Percentiles rank a stretch among this genome's conserved stretches.
Conservation (phyloP, 2,113 vertebrate species). For the Probosciger aterrimus region DNA sequence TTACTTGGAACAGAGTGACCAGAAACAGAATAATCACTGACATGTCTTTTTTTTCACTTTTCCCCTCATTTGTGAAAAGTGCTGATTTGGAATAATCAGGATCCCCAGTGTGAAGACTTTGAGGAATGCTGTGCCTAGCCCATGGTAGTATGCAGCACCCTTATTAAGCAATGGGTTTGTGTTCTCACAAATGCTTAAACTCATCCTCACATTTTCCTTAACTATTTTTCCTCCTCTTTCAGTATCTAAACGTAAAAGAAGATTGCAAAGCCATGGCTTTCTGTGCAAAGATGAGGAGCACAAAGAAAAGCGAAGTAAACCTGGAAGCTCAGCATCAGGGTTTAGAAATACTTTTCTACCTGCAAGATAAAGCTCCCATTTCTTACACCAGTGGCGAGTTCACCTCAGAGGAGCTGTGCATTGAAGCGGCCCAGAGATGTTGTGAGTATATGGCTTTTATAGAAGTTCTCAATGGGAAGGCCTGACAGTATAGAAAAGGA, state of each 20-base stretch:
- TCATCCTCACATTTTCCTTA: not conserved
- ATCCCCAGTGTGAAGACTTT: not conserved
- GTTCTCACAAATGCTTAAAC: not conserved
- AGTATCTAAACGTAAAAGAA: slow-evolving; percentile 86
- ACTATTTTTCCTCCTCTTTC: not conserved
- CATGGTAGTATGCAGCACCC: not conserved
- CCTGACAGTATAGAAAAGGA: not conserved
- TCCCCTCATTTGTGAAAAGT: not conserved
- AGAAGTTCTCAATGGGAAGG: not conserved
- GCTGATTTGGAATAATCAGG: not conserved
- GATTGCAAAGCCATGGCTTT: slow-evolving; percentile 91
- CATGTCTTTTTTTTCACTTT: not conserved
- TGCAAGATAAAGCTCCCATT: slow-evolving; percentile 74
- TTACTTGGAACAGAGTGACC: not conserved
- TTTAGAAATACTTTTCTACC: slow-evolving; percentile 87
- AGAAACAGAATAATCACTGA: not conserved
- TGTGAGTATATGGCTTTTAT: slow-evolving; percentile 74
- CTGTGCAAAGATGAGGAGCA: slow-evolving; percentile 93
- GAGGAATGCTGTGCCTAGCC: not conserved
- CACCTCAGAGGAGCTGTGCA: slow-evolving; percentile 86
- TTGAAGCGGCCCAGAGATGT: slow-evolving; percentile 85
- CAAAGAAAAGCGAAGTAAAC: slow-evolving; percentile 74
- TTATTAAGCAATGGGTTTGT: not conserved
- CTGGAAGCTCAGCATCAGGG: slow-evolving; percentile 74
- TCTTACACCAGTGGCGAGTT: slow-evolving; percentile 78